A percentile compares a stretch with the other conserved stretches of the same genome.
These are phyloP conservation scores for Metacarcinus magister DNA, from an alignment of 2,888 invertebrate species.

Conservation along the genomic window DNA sequence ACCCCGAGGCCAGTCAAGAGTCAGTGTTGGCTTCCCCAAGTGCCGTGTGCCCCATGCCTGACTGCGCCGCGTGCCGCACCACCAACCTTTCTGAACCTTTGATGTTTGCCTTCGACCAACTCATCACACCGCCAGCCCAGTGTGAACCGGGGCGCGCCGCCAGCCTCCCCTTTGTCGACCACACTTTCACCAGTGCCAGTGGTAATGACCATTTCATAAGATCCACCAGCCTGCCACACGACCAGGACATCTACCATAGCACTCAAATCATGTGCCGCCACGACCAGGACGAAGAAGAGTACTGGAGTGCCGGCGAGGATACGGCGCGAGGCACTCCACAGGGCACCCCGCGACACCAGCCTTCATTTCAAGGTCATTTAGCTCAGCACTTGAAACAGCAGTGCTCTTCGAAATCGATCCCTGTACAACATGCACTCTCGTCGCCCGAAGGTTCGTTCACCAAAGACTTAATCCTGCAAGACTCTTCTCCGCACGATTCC, in stretches of 20 bases:
- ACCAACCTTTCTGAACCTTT: conserved; percentile 71
- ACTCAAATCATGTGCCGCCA: conserved; percentile 52
- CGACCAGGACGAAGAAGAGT: conserved; percentile 69
- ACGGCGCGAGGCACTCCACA: conserved; percentile 61
- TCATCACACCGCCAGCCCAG: background rate
- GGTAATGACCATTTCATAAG: conserved; percentile 61
- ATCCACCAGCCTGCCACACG: conserved; percentile 75
- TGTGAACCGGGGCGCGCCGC: conserved; percentile 72
- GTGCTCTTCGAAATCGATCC: background rate
- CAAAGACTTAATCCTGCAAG: conserved; percentile 52
- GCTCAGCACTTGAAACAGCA: conserved; percentile 46
- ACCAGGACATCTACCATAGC: conserved; percentile 67
- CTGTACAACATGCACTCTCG: background rate
- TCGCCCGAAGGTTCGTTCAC: conserved; percentile 23
- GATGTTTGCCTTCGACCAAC: conserved; percentile 71
- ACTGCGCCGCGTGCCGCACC: conserved; percentile 73
- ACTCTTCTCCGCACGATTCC: conserved; percentile 46
- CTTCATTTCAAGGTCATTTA: conserved; percentile 13
- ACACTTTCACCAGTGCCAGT: conserved; percentile 4
- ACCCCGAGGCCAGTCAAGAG: conserved; percentile 73
- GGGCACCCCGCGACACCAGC: conserved; percentile 31
- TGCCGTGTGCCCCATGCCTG: conserved; percentile 78
- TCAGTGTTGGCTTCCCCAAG: conserved; percentile 75
- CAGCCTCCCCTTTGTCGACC: conserved; percentile 74
- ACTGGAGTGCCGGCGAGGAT: conserved; percentile 71